Percentiles rank a stretch among this genome's conserved stretches.
These are phyloP conservation scores for Branchinecta lindahli DNA, from an alignment of 1,140 invertebrate genomes.

Conservation along the genomic window DNA sequence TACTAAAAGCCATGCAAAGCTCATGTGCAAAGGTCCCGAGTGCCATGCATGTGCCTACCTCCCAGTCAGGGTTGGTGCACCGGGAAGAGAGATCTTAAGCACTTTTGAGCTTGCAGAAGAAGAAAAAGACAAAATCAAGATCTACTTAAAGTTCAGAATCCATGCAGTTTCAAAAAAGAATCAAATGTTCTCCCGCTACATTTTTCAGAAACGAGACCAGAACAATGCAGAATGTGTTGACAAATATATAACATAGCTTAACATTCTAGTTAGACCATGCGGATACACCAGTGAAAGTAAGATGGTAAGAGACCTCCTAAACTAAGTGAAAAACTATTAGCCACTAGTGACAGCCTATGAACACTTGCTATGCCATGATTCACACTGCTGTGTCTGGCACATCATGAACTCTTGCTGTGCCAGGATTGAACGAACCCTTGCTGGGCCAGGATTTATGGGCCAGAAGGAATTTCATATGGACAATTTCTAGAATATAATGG, in stretches of 20 bases:
- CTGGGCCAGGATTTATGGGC: too few relatives aligned
- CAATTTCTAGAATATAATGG: too few relatives aligned
- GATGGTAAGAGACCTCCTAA: too few relatives aligned
- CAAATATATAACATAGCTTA: constrained; percentile 6
- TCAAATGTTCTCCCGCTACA: constrained; percentile 8
- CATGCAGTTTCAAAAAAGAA: not conserved
- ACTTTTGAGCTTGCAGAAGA: constrained; percentile 1
- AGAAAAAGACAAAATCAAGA: not conserved
- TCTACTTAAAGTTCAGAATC: not conserved
- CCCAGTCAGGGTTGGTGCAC: constrained; percentile 3
- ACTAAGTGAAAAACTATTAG: too few relatives aligned
- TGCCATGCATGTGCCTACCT: not conserved
- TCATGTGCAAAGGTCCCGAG: constrained; percentile 3
- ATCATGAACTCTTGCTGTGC: too few relatives aligned
- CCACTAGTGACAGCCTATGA: too few relatives aligned
- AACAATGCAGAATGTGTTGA: not conserved
- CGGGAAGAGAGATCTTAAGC: not conserved
- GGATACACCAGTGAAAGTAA: constrained; percentile 8
- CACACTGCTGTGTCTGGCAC: too few relatives aligned
- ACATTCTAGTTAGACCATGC: constrained; percentile 5
- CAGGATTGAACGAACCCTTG: too few relatives aligned
- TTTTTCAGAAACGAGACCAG: constrained; percentile 1
- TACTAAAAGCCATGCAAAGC: not conserved
- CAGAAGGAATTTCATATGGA: too few relatives aligned
- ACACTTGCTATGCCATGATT: too few relatives aligned